Evolutionary conservation across 2,797 vertebrate genomes (phyloP).

Genomic region (Emydoidea blandingii): DNA sequence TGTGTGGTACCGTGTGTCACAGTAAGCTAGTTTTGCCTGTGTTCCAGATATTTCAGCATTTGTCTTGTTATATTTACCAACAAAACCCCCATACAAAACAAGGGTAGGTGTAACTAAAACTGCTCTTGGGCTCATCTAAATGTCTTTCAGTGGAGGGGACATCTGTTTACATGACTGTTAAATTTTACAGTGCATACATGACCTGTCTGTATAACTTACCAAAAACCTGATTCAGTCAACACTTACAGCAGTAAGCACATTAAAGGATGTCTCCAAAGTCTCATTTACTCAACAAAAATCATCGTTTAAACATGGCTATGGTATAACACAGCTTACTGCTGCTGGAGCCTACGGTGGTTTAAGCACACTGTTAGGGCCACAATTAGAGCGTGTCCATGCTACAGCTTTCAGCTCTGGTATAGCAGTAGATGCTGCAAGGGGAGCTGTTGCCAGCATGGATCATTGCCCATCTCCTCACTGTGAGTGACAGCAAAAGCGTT

Average conservation of each 20-base stretch:
- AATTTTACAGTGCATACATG: neutral
- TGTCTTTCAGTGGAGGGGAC: neutral
- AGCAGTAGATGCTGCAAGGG: neutral
- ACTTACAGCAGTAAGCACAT: neutral
- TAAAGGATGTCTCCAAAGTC: neutral
- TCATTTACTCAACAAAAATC: neutral
- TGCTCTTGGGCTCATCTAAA: neutral
- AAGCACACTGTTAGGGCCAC: neutral
- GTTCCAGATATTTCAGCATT: neutral
- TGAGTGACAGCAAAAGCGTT: neutral
- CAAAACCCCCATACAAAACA: neutral
- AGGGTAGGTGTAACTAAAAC: neutral
- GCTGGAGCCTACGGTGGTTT: neutral
- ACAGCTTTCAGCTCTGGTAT: neutral
- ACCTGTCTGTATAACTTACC: neutral
- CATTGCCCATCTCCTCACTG: constrained; percentile 26
- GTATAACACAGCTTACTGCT: neutral
- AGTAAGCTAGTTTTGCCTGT: neutral
- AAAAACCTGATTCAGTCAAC: neutral
- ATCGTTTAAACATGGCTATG: neutral
- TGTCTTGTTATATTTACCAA: neutral
- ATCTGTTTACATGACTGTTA: neutral
- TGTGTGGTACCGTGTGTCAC: neutral
- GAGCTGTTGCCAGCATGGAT: constrained; percentile 2
- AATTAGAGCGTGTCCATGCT: neutral